Percentiles rank a stretch among this genome's conserved stretches.
phyloP scores from a whole-genome alignment of 2,888 invertebrate genomes.

The Ophraella communa region DNA sequence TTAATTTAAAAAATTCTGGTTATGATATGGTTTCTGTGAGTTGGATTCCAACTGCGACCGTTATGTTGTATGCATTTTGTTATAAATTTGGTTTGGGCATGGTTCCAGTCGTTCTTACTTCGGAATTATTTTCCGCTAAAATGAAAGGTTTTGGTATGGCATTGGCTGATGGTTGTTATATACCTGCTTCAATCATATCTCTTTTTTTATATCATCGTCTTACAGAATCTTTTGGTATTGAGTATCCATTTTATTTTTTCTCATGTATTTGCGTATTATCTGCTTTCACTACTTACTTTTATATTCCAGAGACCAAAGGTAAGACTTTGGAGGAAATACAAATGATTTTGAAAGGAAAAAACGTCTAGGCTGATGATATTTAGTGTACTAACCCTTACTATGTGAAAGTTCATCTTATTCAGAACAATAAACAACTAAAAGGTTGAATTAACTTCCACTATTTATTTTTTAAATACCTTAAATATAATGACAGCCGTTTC shows the following conservation, averaged over 20 bases:
- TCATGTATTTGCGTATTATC: constrained; percentile 50
- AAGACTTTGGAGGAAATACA: constrained; percentile 57
- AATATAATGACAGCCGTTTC: too few species aligned
- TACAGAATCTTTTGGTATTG: constrained; percentile 47
- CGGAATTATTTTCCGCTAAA: constrained; percentile 56
- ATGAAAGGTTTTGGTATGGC: constrained; percentile 59
- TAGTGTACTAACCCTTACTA: neutral
- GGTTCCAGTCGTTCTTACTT: constrained; percentile 57
- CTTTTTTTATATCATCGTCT: constrained; percentile 53
- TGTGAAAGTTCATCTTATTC: too few species aligned
- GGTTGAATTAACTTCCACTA: too few species aligned
- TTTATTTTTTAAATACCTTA: too few species aligned
- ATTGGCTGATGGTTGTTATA: constrained; percentile 54
- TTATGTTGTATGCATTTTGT: constrained; percentile 47
- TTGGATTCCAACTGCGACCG: constrained; percentile 49
- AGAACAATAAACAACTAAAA: too few species aligned
- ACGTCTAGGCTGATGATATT: too few species aligned
- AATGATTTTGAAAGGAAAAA: constrained; percentile 51
- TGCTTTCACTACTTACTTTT: constrained; percentile 51
- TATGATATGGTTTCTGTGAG: constrained; percentile 44
- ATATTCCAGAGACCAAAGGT: constrained; percentile 56
- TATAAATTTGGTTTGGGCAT: constrained; percentile 56
- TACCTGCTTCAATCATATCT: constrained; percentile 52
- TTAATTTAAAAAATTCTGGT: constrained; percentile 49
- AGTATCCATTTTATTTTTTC: constrained; percentile 56